These are phyloP conservation scores for Pyrocoelia pectoralis DNA, from an alignment of 2,888 invertebrate genomes.

Conservation along the genomic window DNA sequence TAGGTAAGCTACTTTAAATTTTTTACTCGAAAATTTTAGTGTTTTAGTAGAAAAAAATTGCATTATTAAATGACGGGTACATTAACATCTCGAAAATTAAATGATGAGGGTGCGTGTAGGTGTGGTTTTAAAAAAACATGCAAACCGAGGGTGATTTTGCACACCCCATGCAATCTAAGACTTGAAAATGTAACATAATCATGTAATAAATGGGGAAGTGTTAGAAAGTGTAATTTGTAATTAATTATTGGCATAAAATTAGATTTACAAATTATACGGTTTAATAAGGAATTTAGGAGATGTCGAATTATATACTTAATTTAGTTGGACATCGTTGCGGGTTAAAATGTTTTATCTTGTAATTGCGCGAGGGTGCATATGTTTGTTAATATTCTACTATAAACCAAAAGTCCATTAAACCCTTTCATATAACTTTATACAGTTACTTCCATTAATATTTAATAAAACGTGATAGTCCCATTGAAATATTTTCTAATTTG, in stretches of 20 bases:
- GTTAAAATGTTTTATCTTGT: conserved; percentile 15
- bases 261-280: background rate
- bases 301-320: background rate
- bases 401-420: conserved; percentile 15
- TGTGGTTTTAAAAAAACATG: background rate
- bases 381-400: conserved; percentile 5
- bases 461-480: conserved; percentile 3
- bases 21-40: too few species aligned
- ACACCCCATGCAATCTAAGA: background rate
- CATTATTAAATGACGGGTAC: background rate
- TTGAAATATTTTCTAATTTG: background rate
- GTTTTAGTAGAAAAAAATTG: background rate
- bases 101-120: background rate
- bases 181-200: background rate
- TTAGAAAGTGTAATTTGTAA: background rate
- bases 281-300: background rate
- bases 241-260: background rate
- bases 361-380: conserved; percentile 11
- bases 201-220: background rate
- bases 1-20: too few species aligned
- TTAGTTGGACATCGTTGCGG: background rate
- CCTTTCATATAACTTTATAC: conserved; percentile 12
- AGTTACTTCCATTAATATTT: conserved; percentile 13
- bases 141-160: background rate
- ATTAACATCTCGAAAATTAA: background rate